phyloP scores from a whole-genome alignment of 2,888 invertebrate species.

The Gnatocerus cornutus region DNA sequence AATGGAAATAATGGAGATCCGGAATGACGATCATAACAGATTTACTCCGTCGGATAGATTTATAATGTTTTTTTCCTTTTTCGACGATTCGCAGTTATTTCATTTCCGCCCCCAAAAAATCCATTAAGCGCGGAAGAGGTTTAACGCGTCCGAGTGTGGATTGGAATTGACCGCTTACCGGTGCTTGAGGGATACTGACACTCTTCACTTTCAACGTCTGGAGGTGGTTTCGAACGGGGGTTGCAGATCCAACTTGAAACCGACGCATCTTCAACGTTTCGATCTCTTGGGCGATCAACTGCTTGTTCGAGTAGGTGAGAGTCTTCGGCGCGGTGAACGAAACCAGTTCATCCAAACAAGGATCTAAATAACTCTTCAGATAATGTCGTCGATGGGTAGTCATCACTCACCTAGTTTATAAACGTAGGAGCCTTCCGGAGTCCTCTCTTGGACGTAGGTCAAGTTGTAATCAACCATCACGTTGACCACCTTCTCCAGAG shows the following conservation, averaged over 20 bases:
- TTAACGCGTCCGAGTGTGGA: conserved; percentile 52
- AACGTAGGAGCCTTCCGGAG: conserved; percentile 84
- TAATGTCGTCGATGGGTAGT: too few relatives aligned
- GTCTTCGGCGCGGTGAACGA: conserved; percentile 62
- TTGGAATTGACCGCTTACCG: conserved; percentile 55
- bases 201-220: conserved; percentile 79
- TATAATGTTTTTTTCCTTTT: conserved; percentile 35
- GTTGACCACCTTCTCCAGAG: conserved; percentile 81
- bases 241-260: conserved; percentile 48
- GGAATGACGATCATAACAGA: conserved; percentile 43
- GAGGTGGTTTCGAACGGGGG: conserved; percentile 80
- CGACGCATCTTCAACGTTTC: conserved; percentile 81
- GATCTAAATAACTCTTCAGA: too few relatives aligned
- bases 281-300: conserved; percentile 87
- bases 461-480: conserved; percentile 93
- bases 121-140: conserved; percentile 70
- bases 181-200: conserved; percentile 66
- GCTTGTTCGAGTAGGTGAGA: conserved; percentile 81
- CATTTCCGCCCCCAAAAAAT: conserved; percentile 65
- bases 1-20: conserved; percentile 51
- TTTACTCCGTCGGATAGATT: conserved; percentile 42
- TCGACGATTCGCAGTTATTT: conserved; percentile 57
- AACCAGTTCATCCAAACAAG: conserved; percentile 82
- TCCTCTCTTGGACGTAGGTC: conserved; percentile 86
- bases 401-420: conserved; percentile 70